A percentile compares a stretch with the other conserved stretches of the same genome.
Conservation (phyloP, 2,888 invertebrate genomes). For the Tanytarsus gracilentus region DNA sequence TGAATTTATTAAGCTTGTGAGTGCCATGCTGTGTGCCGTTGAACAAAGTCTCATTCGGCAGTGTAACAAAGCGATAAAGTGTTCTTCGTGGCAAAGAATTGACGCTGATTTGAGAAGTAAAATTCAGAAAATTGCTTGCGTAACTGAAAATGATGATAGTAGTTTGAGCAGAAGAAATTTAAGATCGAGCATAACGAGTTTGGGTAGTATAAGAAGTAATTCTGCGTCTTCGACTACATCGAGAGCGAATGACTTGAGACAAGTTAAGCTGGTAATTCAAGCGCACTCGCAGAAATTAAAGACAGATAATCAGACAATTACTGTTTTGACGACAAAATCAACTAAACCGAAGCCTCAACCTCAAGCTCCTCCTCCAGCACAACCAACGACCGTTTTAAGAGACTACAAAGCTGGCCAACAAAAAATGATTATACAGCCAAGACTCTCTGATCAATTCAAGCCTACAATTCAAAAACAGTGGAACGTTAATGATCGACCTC, state of each 20-base stretch:
- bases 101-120: conserved; percentile 52
- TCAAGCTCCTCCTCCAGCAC: conserved; percentile 30
- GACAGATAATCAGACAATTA: background rate
- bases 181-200: conserved; percentile 29
- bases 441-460: no score
- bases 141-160: conserved; percentile 42
- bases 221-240: conserved; percentile 32
- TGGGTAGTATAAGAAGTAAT: conserved; percentile 15
- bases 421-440: no score
- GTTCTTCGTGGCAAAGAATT: conserved; percentile 56
- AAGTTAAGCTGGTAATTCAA: conserved; percentile 43
- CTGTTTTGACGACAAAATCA: conserved; percentile 32
- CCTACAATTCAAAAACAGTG: background rate
- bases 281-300: conserved; percentile 44
- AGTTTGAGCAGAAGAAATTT: conserved; percentile 36
- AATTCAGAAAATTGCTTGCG: conserved; percentile 54
- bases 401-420: no score
- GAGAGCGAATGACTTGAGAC: conserved; percentile 43
- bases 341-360: background rate
- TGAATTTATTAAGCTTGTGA: conserved; percentile 50
- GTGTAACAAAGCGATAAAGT: conserved; percentile 55
- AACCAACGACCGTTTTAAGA: no score
- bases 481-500: background rate
- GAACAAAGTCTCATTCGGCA: conserved; percentile 64
- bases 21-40: conserved; percentile 54